Percentiles rank a stretch among this genome's conserved stretches.
Evolutionary conservation across 2,888 invertebrate genomes (phyloP).

Genomic region (Frankliniella intonsa): DNA sequence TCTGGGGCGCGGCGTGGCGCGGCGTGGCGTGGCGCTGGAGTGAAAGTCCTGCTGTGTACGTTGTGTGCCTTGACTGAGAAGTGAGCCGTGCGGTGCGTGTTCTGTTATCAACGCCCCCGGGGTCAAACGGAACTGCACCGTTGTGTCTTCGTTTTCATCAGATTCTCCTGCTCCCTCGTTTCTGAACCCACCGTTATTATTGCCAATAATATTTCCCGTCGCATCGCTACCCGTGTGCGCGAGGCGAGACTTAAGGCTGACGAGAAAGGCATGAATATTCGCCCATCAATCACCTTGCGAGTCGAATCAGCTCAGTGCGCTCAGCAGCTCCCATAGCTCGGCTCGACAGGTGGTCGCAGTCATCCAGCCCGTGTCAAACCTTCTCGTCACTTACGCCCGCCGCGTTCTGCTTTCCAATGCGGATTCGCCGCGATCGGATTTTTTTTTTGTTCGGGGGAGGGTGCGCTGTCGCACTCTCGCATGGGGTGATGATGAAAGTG

Average conservation of each 20-base stretch:
- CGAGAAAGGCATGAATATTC: too few species aligned
- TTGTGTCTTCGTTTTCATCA: not conserved
- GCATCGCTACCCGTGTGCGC: too few species aligned
- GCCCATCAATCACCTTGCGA: too few species aligned
- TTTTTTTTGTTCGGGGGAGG: too few species aligned
- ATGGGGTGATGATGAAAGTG: not conserved
- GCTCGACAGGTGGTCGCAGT: not conserved
- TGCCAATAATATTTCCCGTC: not conserved
- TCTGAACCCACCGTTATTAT: not conserved
- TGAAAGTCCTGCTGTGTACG: conserved; percentile 12
- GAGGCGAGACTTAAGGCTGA: too few species aligned
- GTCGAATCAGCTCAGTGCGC: too few species aligned
- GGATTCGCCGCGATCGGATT: too few species aligned
- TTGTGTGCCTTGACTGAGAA: not conserved
- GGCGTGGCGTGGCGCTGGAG: conserved; percentile 6
- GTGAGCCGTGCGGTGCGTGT: not conserved
- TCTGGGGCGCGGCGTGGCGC: not conserved
- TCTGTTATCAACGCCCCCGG: not conserved
- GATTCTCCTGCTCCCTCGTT: not conserved
- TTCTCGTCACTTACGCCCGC: not conserved
- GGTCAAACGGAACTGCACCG: not conserved
- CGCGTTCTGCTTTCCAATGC: not conserved
- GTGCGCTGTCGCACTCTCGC: too few species aligned
- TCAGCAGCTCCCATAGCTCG: too few species aligned
- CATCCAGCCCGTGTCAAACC: not conserved